These are phyloP conservation scores for Mormyrus proboscirostris DNA, from an alignment of 2,797 vertebrate genomes.

Conservation along the genomic window DNA sequence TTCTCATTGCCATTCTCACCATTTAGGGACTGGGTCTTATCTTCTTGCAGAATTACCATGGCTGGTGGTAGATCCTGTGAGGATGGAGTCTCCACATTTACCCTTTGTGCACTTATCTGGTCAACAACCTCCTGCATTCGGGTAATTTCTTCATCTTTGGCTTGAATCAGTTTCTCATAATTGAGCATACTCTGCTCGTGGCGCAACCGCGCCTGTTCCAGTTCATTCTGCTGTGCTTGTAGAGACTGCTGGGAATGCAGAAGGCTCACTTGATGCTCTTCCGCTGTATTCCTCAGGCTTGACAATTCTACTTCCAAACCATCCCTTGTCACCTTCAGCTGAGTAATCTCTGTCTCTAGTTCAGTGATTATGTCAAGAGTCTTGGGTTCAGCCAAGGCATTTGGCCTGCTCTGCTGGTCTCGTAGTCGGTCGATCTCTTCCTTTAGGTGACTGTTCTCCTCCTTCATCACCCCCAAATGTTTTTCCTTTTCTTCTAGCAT, in stretches of 20 bases:
- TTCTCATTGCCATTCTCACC: slow-evolving; percentile 91
- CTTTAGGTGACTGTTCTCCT: slow-evolving; percentile 92
- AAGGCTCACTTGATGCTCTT: slow-evolving; percentile 74
- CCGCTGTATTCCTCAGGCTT: slow-evolving; percentile 60
- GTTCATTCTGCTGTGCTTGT: slow-evolving; percentile 74
- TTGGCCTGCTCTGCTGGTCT: slow-evolving; percentile 81
- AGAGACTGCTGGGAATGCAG: slow-evolving; percentile 71
- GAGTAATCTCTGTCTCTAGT: slow-evolving; percentile 82
- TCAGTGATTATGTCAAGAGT: slow-evolving; percentile 82
- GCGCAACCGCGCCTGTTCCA: slow-evolving; percentile 72
- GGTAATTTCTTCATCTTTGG: slow-evolving; percentile 82
- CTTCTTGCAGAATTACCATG: slow-evolving; percentile 79
- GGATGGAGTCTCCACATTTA: slow-evolving; percentile 52
- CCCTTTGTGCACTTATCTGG: slow-evolving; percentile 59
- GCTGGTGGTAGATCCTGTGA: slow-evolving; percentile 35
- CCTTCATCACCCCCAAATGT: slow-evolving; percentile 84
- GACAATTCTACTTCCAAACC: slow-evolving; percentile 72
- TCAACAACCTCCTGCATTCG: slow-evolving; percentile 71
- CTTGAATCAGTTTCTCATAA: slow-evolving; percentile 70
- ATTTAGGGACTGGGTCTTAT: slow-evolving; percentile 77
- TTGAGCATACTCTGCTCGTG: slow-evolving; percentile 76
- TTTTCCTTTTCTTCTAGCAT: slow-evolving; percentile 83
- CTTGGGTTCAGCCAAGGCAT: slow-evolving; percentile 67
- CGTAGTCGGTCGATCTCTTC: slow-evolving; percentile 86
- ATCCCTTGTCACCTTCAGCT: slow-evolving; percentile 69